Conservation (phyloP, 2,888 invertebrate species). For the Macaria notata region DNA sequence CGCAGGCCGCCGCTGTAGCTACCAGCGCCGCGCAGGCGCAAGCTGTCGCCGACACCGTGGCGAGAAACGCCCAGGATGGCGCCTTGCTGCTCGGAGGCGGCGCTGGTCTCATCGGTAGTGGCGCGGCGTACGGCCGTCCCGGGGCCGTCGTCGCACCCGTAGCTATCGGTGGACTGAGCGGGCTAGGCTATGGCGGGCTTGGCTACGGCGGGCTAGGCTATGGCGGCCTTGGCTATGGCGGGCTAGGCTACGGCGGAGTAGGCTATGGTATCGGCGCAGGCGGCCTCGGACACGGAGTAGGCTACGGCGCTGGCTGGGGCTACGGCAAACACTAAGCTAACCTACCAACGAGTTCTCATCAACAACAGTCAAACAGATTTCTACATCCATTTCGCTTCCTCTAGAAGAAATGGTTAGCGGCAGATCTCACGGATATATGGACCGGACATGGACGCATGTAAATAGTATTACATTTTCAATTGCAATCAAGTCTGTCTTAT, state of each 20-base stretch:
- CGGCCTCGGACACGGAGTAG: slow-evolving; percentile 3
- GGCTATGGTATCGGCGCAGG: slow-evolving; percentile 34
- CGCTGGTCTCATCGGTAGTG: slow-evolving; percentile 36
- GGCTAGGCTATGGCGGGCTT: slow-evolving; percentile 26
- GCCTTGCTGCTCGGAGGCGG: slow-evolving; percentile 51
- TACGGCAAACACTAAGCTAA: slow-evolving; percentile 27
- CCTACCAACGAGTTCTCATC: slow-evolving; percentile 41
- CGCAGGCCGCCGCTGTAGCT: slow-evolving; percentile 59
- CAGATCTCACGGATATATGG: slow-evolving; percentile 56
- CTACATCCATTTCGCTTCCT: slow-evolving; percentile 67
- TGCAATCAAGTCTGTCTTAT: slow-evolving; percentile 47
- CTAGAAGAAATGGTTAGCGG: slow-evolving; percentile 69
- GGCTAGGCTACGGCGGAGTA: not conserved
- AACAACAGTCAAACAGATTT: slow-evolving; percentile 53
- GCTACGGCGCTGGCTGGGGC: slow-evolving; percentile 35
- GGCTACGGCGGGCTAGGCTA: slow-evolving; percentile 36
- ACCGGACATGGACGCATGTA: slow-evolving; percentile 55
- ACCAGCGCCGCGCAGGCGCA: slow-evolving; percentile 64
- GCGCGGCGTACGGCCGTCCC: slow-evolving; percentile 18
- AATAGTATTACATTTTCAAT: slow-evolving; percentile 44
- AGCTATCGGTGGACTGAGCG: slow-evolving; percentile 23
- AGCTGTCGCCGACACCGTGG: slow-evolving; percentile 62
- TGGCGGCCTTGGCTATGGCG: slow-evolving; percentile 14
- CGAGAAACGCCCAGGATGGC: slow-evolving; percentile 55
- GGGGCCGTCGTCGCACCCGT: slow-evolving; percentile 26